Base-by-base conservation (phyloP, 1,140 invertebrate species). In the Oreohelix idahoensis region DNA sequence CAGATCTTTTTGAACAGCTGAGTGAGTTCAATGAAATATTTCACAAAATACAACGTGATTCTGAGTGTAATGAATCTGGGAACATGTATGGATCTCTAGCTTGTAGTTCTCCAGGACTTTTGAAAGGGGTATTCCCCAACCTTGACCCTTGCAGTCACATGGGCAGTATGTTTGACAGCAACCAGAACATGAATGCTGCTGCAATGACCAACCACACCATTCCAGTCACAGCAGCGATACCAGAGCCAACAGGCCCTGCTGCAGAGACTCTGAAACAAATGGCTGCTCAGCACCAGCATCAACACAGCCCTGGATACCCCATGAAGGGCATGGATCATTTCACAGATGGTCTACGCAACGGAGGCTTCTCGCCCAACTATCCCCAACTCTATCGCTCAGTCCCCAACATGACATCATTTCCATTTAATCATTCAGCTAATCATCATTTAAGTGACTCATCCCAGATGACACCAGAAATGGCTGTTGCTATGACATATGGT, bases 241-340 rank as follows among this genome's bases (percentile, higher is more conserved):
- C 75, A 79, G 86, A 87, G 42, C 74, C 84, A 11, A 89, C 89
- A 42, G 97, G 96, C 79, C 96, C 97, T 13, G 97, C 97, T 0
- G 97, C 97, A 4, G 96, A 98, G 93, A 98, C 97, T 0, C 93
- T 98, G 20, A 98, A 98, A 91, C 97, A 98, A 88, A 97, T 98
- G 97, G 97, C 97, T 8, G 97, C 98, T 89, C 97, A 98, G 90
- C 97, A 98, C 91, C 97, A 98, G 92, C 96, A 97, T 92, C 97
- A 96, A 91, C 95, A 94, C 83, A 95, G 94, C 85, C 77, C 80
- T 26, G 71, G 77, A 29, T 81, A 84, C 71, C 75, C 94, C 89
- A 93, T 94, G 49, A 93, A 94, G 84, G 84, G 77, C 79, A 71
- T 73, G 81, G 77, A 78, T 63, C 86, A 77, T 32, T 81, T 71